A percentile compares a stretch with the other conserved stretches of the same genome.
These are phyloP conservation scores for Microcebus lehilahytsara DNA, from an alignment of 2,113 vertebrate species.

Conservation along the genomic window DNA sequence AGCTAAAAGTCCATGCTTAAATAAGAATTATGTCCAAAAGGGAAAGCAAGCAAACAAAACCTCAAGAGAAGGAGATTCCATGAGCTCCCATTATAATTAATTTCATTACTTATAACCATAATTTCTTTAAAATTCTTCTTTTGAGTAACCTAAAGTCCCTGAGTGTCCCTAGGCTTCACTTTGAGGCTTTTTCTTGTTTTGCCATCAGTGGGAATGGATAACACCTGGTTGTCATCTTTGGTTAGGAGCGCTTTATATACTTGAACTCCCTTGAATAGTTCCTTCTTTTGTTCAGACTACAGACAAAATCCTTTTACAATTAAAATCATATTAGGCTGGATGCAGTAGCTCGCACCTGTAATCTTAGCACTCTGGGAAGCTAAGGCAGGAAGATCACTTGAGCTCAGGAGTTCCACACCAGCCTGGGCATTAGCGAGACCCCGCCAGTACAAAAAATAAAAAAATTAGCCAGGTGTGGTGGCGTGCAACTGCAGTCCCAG, in stretches of 20 bases:
- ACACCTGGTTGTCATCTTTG: not conserved
- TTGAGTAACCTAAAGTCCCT: not conserved
- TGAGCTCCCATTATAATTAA: not conserved
- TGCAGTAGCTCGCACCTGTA: too few species aligned
- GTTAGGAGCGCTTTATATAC: not conserved
- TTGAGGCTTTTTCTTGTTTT: not conserved
- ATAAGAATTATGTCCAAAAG: conserved; percentile 81
- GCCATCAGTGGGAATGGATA: not conserved
- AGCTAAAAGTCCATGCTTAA: conserved; percentile 80
- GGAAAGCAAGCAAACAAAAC: not conserved
- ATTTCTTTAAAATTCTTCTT: not conserved
- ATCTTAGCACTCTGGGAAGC: too few species aligned
- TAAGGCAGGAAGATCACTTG: too few species aligned
- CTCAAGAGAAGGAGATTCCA: not conserved
- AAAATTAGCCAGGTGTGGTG: too few species aligned
- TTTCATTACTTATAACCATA: not conserved
- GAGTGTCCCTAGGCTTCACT: not conserved
- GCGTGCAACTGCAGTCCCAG: too few species aligned
- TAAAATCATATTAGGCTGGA: not conserved
- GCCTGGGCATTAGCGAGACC: too few species aligned
- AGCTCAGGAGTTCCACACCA: too few species aligned
- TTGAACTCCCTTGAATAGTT: not conserved
- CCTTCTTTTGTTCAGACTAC: not conserved
- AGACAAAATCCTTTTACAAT: not conserved
- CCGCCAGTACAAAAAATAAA: too few species aligned